A percentile compares a stretch with the other conserved stretches of the same genome.
phyloP scores from a whole-genome alignment of 2,888 invertebrate species.

The Stenotaenia linearis region DNA sequence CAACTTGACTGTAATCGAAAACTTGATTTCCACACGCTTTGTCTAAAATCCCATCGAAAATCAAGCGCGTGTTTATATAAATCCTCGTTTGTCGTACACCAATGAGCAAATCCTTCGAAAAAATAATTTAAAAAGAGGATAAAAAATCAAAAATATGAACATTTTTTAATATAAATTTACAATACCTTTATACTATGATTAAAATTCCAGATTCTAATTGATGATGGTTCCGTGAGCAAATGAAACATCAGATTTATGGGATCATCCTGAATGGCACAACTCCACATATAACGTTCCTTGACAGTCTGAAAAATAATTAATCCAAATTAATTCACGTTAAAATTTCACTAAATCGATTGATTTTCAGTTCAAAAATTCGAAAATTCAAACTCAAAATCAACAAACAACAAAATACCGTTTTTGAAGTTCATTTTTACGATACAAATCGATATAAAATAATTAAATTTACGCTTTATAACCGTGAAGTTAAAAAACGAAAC shows the following conservation, averaged over 20 bases:
- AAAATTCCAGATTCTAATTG: slow-evolving; percentile 31
- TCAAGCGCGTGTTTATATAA: neutral
- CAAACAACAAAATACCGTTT: too few relatives aligned
- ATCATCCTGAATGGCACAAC: slow-evolving; percentile 1
- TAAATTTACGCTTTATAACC: too few relatives aligned
- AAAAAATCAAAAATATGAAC: neutral
- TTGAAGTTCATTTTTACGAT: too few relatives aligned
- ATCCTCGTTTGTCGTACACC: slow-evolving; percentile 27
- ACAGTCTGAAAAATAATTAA: slow-evolving; percentile 26
- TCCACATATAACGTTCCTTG: slow-evolving; percentile 33
- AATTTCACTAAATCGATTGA: neutral
- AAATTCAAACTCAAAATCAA: too few relatives aligned
- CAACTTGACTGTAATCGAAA: slow-evolving; percentile 30
- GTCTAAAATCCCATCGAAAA: slow-evolving; percentile 30
- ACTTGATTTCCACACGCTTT: slow-evolving; percentile 34
- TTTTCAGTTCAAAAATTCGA: too few relatives aligned
- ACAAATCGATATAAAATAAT: too few relatives aligned
- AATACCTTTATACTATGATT: slow-evolving; percentile 31
- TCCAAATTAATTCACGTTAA: neutral
- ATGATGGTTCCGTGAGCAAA: neutral
- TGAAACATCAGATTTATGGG: slow-evolving; percentile 2
- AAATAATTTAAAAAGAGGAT: neutral
- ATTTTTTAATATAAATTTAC: neutral
- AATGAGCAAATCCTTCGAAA: slow-evolving; percentile 26
- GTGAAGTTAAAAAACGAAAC: too few relatives aligned